Conservation (phyloP, 2,888 invertebrate genomes). For the Steinernema scapterisci region DNA sequence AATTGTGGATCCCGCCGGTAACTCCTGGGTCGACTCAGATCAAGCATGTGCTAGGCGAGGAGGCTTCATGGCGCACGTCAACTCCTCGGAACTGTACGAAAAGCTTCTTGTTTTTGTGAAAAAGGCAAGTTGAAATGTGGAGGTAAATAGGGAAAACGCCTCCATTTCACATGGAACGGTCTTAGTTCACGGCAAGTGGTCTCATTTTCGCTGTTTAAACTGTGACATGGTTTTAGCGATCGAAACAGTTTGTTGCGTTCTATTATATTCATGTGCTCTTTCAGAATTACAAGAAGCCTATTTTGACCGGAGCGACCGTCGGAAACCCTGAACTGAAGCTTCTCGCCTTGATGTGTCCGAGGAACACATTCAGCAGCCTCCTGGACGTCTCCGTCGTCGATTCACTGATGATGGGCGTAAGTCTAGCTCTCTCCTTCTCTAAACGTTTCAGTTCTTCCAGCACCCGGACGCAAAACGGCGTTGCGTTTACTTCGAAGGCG, state of each 20-base stretch:
- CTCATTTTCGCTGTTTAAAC: too few species aligned
- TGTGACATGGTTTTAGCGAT: too few species aligned
- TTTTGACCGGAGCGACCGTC: constrained; percentile 54
- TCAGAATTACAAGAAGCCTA: constrained; percentile 45
- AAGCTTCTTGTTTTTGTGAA: constrained; percentile 34
- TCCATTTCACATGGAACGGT: too few species aligned
- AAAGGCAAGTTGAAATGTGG: constrained; percentile 14
- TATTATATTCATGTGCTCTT: too few species aligned
- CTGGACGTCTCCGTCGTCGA: constrained; percentile 35
- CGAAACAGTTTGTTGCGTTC: too few species aligned
- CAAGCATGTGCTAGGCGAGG: constrained; percentile 48
- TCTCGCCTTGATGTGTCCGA: constrained; percentile 51
- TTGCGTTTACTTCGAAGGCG: constrained; percentile 47
- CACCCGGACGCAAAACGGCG: constrained; percentile 35
- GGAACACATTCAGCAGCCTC: constrained; percentile 45
- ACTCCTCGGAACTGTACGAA: constrained; percentile 11
- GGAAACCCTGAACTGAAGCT: constrained; percentile 47
- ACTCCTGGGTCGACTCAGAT: constrained; percentile 49
- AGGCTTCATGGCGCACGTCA: constrained; percentile 51
- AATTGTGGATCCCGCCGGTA: constrained; percentile 31
- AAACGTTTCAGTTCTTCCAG: constrained; percentile 20
- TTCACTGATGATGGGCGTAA: constrained; percentile 36
- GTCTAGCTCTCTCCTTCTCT: neutral
- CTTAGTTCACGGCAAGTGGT: too few species aligned
- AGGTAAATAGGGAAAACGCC: neutral